These are phyloP conservation scores for Onthophagus sagittarius DNA, from an alignment of 2,888 invertebrate genomes.

Conservation along the genomic window DNA sequence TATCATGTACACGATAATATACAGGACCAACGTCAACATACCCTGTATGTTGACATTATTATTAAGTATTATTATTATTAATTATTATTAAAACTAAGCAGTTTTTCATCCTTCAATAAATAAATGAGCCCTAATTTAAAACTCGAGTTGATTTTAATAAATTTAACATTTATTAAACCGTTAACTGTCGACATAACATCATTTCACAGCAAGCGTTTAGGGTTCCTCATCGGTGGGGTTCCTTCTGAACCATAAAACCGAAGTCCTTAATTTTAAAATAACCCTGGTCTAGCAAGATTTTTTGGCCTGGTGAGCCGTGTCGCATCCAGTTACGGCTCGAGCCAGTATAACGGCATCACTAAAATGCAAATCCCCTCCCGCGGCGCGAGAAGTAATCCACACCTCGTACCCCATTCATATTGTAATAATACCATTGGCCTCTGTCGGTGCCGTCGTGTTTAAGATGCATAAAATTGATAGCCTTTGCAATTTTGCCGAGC, in stretches of 20 bases:
- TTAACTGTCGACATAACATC: background rate
- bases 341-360: conserved; percentile 31
- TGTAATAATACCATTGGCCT: conserved; percentile 40
- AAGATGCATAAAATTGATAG: conserved; percentile 45
- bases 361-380: conserved; percentile 23
- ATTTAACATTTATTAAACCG: background rate
- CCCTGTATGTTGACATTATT: too few species aligned
- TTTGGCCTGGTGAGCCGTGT: background rate
- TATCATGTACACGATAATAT: too few species aligned
- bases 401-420: conserved; percentile 39
- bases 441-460: conserved; percentile 26
- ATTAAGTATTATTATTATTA: too few species aligned
- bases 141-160: background rate
- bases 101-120: too few species aligned
- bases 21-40: too few species aligned
- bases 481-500: conserved; percentile 40
- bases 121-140: too few species aligned
- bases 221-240: background rate
- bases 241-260: background rate
- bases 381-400: conserved; percentile 32
- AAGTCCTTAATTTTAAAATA: background rate
- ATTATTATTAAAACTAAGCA: too few species aligned
- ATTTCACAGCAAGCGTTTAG: background rate
- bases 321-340: background rate
- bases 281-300: background rate